Conservation (phyloP, 2,113 vertebrate species). For the Spea bombifrons region DNA sequence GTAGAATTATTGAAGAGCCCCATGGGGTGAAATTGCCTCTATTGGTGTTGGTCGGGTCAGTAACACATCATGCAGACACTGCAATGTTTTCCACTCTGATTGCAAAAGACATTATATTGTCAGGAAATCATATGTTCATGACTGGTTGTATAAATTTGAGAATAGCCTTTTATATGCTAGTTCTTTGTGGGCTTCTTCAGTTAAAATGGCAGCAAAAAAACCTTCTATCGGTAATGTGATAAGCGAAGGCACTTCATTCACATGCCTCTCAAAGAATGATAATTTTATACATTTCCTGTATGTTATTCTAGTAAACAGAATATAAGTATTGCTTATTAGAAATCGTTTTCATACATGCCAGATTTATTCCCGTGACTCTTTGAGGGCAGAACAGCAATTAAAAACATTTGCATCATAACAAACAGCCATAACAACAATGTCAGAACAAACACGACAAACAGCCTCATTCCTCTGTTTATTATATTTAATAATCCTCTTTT, state of each 20-base stretch:
- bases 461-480: too few relatives aligned
- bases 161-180: neutral
- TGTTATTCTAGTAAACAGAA: neutral
- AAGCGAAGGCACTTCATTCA: neutral
- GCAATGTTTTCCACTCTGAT: neutral
- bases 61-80: neutral
- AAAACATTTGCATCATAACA: too few relatives aligned
- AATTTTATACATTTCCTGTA: too few relatives aligned
- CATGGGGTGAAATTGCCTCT: conserved; percentile 37
- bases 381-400: too few relatives aligned
- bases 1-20: conserved; percentile 50
- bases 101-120: neutral
- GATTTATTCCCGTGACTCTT: neutral
- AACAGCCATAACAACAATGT: too few relatives aligned
- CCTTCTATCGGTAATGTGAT: neutral
- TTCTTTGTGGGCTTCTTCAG: neutral
- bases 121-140: neutral
- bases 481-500: too few relatives aligned
- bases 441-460: too few relatives aligned
- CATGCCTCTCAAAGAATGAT: neutral
- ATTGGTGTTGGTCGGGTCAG: neutral
- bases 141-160: neutral
- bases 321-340: neutral
- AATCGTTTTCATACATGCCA: neutral
- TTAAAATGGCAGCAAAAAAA: neutral